Conservation (phyloP, 2,113 vertebrate species). For the Alces alces region DNA sequence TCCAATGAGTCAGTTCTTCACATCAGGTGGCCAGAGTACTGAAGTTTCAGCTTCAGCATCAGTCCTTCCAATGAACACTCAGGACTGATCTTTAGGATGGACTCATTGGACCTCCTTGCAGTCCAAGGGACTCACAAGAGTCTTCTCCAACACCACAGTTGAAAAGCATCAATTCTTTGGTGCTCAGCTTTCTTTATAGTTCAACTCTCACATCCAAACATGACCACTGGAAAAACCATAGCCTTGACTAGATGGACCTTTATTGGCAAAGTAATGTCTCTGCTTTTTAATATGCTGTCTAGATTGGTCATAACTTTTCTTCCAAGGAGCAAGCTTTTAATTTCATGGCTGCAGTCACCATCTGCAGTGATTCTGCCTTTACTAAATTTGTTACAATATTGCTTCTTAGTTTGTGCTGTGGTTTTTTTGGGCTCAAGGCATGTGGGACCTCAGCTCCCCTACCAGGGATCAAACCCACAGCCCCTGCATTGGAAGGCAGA, state of each 20-base stretch:
- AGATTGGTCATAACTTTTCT: background rate
- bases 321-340: background rate
- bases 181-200: background rate
- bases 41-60: background rate
- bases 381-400: background rate
- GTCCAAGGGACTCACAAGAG: background rate
- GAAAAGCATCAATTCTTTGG: background rate
- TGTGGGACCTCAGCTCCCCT: background rate
- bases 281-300: background rate
- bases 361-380: background rate
- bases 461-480: background rate
- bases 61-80: background rate
- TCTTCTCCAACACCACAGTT: background rate
- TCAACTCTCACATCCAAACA: background rate
- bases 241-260: background rate
- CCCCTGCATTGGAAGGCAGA: background rate
- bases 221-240: background rate
- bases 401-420: background rate
- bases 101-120: background rate
- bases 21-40: background rate
- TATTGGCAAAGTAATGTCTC: background rate
- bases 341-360: background rate
- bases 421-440: background rate
- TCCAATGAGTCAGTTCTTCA: background rate
- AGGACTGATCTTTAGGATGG: background rate